Evolutionary conservation across 2,888 invertebrate species (phyloP), one percentile per base, ranked within the genome.

Genomic region (Acanthacorydalis orientalis): DNA sequence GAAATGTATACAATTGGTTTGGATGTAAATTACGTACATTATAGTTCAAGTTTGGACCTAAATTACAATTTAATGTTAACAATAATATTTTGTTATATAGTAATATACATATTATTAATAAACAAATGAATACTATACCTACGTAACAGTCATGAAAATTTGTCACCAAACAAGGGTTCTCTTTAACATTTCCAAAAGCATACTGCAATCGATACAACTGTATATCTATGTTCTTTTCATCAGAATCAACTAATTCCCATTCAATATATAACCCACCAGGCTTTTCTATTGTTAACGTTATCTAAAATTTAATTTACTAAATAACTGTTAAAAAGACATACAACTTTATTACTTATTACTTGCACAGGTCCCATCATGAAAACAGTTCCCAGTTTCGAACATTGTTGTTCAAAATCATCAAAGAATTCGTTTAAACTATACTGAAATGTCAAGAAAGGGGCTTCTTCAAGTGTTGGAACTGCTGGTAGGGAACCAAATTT

Each of bases 391-490:
- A 44, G 15, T 35, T 34, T 44, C 11, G 33, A 16, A 23, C 33
- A 35, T 11, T 35, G 44, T 3, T 11, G 9, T 34, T 44, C 44
- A 34, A 44, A 34, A 15, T 44, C 44, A 15, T 14, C 11, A 10
- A 44, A 16, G 7, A 44, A 16, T 14, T 44, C 55, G 15, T 57
- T 60, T n/a, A 60, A 55, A 31, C 68, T 65, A 44, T 63, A 62
- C 53, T 68, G 65, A 51, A 73, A 72, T 31, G 67, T 66, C 45
- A 75, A 65, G 55, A 63, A 70, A 44, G 74, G 70, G 50, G 74
- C 71, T 53, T 74, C 73, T 53, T 69, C 68, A n/a, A 70, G 59
- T 47, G 64, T 64, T 32, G 75, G 74, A 14, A 75, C 70, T 54
- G 71, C 73, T 31, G 75, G 74, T 49, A 75, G 62, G 55, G 70